A percentile compares a stretch with the other conserved stretches of the same genome.
Evolutionary conservation across 2,888 invertebrate species (phyloP).

Genomic region (Azorinus chamasolen): DNA sequence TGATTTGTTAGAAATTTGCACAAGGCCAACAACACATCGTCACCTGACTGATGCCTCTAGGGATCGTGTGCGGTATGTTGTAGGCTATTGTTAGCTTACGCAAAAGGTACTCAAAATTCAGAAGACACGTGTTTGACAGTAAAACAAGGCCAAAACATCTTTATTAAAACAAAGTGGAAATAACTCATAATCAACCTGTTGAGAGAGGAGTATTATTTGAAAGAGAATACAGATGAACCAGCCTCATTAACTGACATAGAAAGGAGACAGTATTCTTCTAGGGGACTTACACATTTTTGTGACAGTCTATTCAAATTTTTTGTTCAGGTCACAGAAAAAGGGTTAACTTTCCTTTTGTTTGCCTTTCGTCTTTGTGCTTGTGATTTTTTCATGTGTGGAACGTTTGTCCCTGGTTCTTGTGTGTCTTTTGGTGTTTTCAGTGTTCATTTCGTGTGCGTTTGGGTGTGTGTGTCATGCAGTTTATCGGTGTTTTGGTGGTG

Average conservation of each 20-base stretch:
- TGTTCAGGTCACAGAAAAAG: slow-evolving; percentile 26
- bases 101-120: slow-evolving; percentile 24
- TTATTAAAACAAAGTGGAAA: slow-evolving; percentile 35
- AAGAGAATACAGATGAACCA: slow-evolving; percentile 30
- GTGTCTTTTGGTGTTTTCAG: too few relatives aligned
- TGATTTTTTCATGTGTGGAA: too few relatives aligned
- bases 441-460: too few relatives aligned
- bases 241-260: slow-evolving; percentile 41
- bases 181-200: slow-evolving; percentile 28
- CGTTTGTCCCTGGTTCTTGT: too few relatives aligned
- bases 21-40: slow-evolving; percentile 13
- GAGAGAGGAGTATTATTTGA: slow-evolving; percentile 40
- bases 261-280: slow-evolving; percentile 40
- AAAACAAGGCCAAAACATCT: slow-evolving; percentile 6
- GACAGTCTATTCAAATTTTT: slow-evolving; percentile 43
- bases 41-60: slow-evolving; percentile 44
- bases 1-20: slow-evolving; percentile 15
- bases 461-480: too few relatives aligned
- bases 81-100: slow-evolving; percentile 47
- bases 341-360: too few relatives aligned
- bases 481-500: too few relatives aligned
- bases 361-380: too few relatives aligned
- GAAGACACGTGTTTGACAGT: slow-evolving; percentile 31
- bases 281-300: slow-evolving; percentile 51
- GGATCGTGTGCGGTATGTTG: slow-evolving; percentile 50